Evolutionary conservation across 2,797 vertebrate genomes (phyloP), one percentile per base, ranked within the genome.

Genomic region (Pelodytes ibericus): DNA sequence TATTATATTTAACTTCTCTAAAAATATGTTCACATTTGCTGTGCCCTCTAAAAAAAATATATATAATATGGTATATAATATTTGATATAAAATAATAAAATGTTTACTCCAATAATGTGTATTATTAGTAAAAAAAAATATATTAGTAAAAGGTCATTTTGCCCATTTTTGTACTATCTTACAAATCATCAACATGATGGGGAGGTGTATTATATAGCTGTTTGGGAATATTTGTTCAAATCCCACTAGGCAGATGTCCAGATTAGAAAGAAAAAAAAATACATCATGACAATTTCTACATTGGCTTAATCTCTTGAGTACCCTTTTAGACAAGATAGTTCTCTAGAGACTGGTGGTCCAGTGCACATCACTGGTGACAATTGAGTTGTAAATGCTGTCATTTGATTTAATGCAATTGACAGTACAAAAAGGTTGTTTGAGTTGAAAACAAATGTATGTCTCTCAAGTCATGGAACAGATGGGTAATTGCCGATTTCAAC

Each of bases 131-230:
- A n/a, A n/a, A n/a, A n/a, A n/a, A n/a, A n/a, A n/a, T n/a, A n/a
- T n/a, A n/a, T n/a, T n/a, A n/a, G n/a, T n/a, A n/a, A n/a, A n/a
- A n/a, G n/a, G n/a, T n/a, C n/a, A n/a, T n/a, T n/a, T n/a, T n/a
- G n/a, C n/a, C n/a, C n/a, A n/a, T n/a, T n/a, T n/a, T n/a, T n/a
- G n/a, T n/a, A n/a, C n/a, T n/a, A n/a, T n/a, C n/a, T n/a, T n/a
- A n/a, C n/a, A n/a, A n/a, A n/a, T n/a, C n/a, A n/a, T n/a, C n/a
- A n/a, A n/a, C n/a, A n/a, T n/a, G n/a, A n/a, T n/a, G n/a, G n/a
- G n/a, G 16, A 63, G 75, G 82, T 81, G 80, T 81, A 44, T 79
- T 64, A 67, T 78, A 77, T 83, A 82, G 82, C 75, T n/a, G n/a
- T n/a, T 68, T 69, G 47, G 57, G 69, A 24, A 11, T 72, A 30